phyloP scores from a whole-genome alignment of 2,113 vertebrate genomes.

The Glaucomys volans region DNA sequence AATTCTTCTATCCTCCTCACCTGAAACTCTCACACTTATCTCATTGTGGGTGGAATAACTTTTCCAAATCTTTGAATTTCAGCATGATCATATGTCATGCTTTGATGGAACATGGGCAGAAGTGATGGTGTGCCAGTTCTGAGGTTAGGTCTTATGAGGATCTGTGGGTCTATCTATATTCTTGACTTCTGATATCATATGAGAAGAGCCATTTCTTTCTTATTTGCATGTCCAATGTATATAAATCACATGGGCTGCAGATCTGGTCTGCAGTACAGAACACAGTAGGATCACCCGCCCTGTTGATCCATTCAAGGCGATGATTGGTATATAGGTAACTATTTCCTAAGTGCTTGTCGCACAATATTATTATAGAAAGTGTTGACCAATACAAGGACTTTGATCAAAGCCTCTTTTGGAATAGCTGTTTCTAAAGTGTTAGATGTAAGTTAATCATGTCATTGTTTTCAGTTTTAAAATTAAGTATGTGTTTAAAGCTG shows the following conservation, averaged over 20 bases:
- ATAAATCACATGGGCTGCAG: neutral
- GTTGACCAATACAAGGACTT: neutral
- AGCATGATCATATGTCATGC: neutral
- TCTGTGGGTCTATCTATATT: neutral
- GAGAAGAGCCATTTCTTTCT: neutral
- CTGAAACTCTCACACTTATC: neutral
- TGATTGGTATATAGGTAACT: neutral
- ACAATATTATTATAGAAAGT: neutral
- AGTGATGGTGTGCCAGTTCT: neutral
- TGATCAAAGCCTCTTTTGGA: neutral
- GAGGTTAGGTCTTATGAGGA: neutral
- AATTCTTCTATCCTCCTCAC: neutral
- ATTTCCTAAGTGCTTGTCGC: neutral
- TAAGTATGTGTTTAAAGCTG: neutral
- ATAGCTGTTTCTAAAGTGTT: neutral
- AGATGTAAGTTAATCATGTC: neutral
- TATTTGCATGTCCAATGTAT: neutral
- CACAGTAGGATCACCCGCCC: neutral
- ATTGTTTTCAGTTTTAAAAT: slow-evolving; percentile 3
- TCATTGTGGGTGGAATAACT: neutral
- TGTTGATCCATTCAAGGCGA: neutral
- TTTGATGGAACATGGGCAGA: neutral
- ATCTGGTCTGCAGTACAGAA: neutral
- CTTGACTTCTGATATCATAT: neutral
- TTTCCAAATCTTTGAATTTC: neutral